A percentile compares a stretch with the other conserved stretches of the same genome.
phyloP scores from a whole-genome alignment of 2,888 invertebrate species.

The Calliphora vomitoria region DNA sequence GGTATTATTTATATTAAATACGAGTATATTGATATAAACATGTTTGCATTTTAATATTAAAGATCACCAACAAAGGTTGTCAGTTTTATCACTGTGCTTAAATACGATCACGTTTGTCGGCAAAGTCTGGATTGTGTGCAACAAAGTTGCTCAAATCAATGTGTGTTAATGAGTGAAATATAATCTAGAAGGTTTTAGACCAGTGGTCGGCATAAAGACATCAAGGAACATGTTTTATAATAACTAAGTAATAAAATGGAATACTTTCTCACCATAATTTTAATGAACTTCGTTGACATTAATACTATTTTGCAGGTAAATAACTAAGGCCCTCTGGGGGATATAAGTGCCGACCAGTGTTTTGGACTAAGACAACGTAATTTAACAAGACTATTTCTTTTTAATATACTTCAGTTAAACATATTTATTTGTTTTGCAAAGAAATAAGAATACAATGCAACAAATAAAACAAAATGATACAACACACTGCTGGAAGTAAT shows the following conservation, averaged over 20 bases:
- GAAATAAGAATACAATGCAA: background rate
- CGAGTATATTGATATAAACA: background rate
- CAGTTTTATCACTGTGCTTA: conserved; percentile 2
- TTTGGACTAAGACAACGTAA: background rate
- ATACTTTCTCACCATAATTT: no score
- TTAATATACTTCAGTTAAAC: background rate
- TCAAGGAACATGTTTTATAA: no score
- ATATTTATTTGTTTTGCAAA: background rate
- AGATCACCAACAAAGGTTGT: background rate
- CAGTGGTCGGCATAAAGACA: no score
- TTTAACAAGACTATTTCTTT: background rate
- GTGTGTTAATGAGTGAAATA: background rate
- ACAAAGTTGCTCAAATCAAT: conserved; percentile 47
- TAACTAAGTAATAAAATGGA: no score
- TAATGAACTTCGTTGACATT: no score
- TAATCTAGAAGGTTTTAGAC: background rate
- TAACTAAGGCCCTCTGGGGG: no score
- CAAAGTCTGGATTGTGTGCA: conserved; percentile 23
- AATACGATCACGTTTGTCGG: background rate
- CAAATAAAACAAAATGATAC: conserved; percentile 1
- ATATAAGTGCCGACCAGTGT: no score
- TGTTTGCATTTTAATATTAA: background rate
- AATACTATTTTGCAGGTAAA: no score
- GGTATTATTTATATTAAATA: no score
- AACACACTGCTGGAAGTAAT: background rate